Conservation (phyloP, 2,888 invertebrate genomes). For the Lamellibrachia columna region DNA sequence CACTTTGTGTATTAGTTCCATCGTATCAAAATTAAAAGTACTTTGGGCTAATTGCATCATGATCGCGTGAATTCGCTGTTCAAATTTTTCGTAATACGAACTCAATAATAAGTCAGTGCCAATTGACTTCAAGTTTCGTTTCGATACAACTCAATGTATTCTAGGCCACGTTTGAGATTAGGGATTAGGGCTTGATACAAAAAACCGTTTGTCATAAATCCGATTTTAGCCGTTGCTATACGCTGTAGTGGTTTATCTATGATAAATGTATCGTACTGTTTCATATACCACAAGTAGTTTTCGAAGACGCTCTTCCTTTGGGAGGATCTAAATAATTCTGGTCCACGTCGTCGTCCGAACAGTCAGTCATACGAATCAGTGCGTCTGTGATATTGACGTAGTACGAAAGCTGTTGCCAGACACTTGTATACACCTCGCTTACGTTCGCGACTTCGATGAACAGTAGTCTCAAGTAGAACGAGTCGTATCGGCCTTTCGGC, state of each 20-base stretch:
- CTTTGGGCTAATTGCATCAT: background rate
- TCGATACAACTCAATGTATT: background rate
- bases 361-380: background rate
- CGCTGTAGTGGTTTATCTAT: background rate
- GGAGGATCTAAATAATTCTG: background rate
- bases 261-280: background rate
- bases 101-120: background rate
- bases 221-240: background rate
- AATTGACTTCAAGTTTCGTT: background rate
- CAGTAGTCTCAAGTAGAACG: background rate
- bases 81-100: background rate
- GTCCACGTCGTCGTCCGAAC: background rate
- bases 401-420: background rate
- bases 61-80: background rate
- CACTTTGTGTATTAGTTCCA: background rate
- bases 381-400: background rate
- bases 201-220: too few relatives aligned
- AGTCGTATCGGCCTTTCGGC: background rate
- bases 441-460: background rate
- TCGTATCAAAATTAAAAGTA: background rate
- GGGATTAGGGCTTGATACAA: background rate
- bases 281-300: background rate
- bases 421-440: background rate
- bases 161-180: background rate
- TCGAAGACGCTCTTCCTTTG: background rate